Base-by-base conservation (phyloP, 2,113 vertebrate species). In the Neodontobutis hainanensis region DNA sequence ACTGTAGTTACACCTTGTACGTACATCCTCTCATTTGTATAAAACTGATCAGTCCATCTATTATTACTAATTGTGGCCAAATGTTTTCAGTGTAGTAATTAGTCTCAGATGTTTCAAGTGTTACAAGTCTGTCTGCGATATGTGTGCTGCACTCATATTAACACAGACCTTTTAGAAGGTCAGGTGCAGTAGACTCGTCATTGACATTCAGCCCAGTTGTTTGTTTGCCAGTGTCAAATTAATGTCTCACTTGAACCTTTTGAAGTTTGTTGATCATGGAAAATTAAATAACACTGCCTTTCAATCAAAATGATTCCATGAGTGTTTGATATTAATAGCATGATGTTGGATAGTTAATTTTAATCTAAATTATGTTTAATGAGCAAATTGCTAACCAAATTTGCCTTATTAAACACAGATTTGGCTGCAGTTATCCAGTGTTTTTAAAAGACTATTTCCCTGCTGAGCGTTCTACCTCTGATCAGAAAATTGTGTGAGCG, bases 401-500 rank as follows among this genome's bases (percentile, higher is more conserved):
- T 70, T 68, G 66, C 52, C 16, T 11, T 68, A 69, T 81, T 80
- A 70, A 70, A 72, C 72, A 64, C 40, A 75, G 73, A 81, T 86
- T 75, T 75, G 75, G 70, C 75, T 77, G 56, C 73, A 73, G 80
- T 77, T 76, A 76, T 79, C 72, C 36, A 68, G 4, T 68, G 66
- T 68, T 87, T 81, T 50, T 53, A 61, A 51, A 63, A 46, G 64
- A 68, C 83, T 63, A 52, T 83, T 87, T 78, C 68, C 72, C 80
- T 62, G 67, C 70, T 80, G 70, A 81, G 70, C 34, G 59, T 70
- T 68, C 56, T 73, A 65, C 46, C 71, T 61, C 44, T 76, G 85
- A 86, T 86, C 85, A 81, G 76, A 82, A 78, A 80, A 75, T 84
- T 77, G 80, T 70, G 79, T n/a, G 3, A 49, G 78, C 76, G 68